Conservation (phyloP, 2,113 vertebrate species). For the Phaethon lepturus region DNA sequence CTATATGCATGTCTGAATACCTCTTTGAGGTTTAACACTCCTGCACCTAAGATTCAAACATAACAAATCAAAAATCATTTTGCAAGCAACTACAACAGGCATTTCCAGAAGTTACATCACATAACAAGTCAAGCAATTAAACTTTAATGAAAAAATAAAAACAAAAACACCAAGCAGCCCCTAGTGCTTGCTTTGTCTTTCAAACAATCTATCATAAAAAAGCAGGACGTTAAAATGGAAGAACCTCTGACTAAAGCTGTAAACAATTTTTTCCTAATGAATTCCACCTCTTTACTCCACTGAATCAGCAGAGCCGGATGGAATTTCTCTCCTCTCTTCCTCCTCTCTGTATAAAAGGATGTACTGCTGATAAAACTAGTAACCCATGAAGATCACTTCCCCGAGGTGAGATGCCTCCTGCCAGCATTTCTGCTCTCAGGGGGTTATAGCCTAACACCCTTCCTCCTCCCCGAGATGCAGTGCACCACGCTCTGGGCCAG, state of each 20-base stretch:
- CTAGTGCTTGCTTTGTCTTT: slow-evolving; percentile 78
- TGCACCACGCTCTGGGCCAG: not conserved
- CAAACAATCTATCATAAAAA: slow-evolving; percentile 73
- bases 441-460: not conserved
- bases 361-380: slow-evolving; percentile 38
- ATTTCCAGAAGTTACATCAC: slow-evolving; percentile 83
- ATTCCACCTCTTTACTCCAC: slow-evolving; percentile 72
- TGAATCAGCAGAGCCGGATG: slow-evolving; percentile 60
- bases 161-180: slow-evolving; percentile 50
- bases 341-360: slow-evolving; percentile 16
- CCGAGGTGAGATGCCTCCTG: not conserved
- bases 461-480: not conserved
- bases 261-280: slow-evolving; percentile 78
- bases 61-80: slow-evolving; percentile 68
- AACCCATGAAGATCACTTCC: slow-evolving; percentile 16
- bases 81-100: slow-evolving; percentile 74
- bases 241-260: slow-evolving; percentile 68
- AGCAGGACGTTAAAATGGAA: slow-evolving; percentile 74
- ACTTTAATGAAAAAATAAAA: slow-evolving; percentile 74
- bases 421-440: not conserved
- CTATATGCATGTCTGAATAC: not conserved
- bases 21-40: slow-evolving; percentile 38
- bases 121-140: slow-evolving; percentile 79
- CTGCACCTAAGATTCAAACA: slow-evolving; percentile 42
- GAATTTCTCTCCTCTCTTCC: slow-evolving; percentile 52